A percentile compares a stretch with the other conserved stretches of the same genome.
Conservation (phyloP, 2,888 invertebrate genomes). For the Apamea anceps region DNA sequence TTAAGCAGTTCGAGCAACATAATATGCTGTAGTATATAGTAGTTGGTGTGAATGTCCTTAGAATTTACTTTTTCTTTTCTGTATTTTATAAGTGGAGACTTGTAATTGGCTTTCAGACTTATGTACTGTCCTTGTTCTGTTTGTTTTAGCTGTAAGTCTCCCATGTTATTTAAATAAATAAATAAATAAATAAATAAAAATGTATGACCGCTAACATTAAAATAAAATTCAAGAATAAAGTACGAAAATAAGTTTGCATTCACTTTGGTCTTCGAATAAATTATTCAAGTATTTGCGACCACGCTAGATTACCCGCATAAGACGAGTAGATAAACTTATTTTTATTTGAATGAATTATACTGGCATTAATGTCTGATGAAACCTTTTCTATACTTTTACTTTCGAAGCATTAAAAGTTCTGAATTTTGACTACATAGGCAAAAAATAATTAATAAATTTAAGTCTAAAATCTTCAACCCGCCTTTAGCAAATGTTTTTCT, state of each 20-base stretch:
- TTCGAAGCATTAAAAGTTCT: slow-evolving; percentile 18
- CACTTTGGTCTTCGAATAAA: not conserved
- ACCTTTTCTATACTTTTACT: slow-evolving; percentile 18
- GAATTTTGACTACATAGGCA: not conserved
- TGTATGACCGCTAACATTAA: not conserved
- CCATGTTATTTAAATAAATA: too few species aligned
- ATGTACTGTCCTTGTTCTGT: too few species aligned
- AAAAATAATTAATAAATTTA: not conserved
- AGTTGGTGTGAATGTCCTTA: too few species aligned
- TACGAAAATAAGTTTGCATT: not conserved
- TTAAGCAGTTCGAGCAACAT: too few species aligned
- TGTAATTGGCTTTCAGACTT: too few species aligned
- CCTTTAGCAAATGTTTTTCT: not conserved
- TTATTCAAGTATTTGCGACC: slow-evolving; percentile 7
- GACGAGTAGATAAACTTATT: not conserved
- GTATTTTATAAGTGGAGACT: too few species aligned
- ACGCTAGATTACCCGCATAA: slow-evolving; percentile 29
- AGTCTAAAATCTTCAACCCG: not conserved
- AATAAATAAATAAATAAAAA: too few species aligned
- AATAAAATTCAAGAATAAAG: not conserved
- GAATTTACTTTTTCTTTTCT: too few species aligned
- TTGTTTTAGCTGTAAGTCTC: too few species aligned
- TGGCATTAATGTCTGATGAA: slow-evolving; percentile 16
- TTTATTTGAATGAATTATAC: slow-evolving; percentile 25
- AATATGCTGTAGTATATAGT: too few species aligned